Evolutionary conservation across 2,888 invertebrate species (phyloP), one percentile per base, ranked within the genome.

Genomic region (Himalopsyche anomala): DNA sequence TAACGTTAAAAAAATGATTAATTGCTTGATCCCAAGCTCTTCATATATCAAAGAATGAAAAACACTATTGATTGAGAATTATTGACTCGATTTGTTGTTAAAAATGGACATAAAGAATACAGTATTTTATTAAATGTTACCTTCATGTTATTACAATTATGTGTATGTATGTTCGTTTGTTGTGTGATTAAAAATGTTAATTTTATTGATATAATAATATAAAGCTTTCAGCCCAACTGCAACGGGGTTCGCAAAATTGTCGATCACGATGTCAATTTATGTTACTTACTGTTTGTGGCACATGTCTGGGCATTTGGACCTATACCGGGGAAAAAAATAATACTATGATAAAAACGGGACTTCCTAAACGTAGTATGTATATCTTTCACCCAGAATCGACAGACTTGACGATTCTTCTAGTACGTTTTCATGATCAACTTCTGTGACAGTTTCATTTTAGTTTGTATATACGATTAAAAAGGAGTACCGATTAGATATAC

Each of bases 271-370:
- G 62, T 11, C 28, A 62, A 19, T 62, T 19, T 19, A 28, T 19
- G 19, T 62, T 93, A 93, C 93, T 93, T 93, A 93, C 93, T 93
- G 92, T 91, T 92, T 90, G 92, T 91, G 90, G 93, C 92, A 93
- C 93, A 93, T 92, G 91, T 92, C 92, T 92, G 92, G 92, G 93
- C 93, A 91, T 92, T 93, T 90, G 93, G 93, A 93, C 93, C 93
- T 93, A 93, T 91, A 87, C 92, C 92, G 92, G 93, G 91, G 93
- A 86, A 90, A 92, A 92, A 92, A 92, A 91, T 92, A 92, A 90
- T 91, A 91, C 62, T 19, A 28, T 28, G 62, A 28, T 62, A 19
- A 62, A 62, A 1, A 62, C 2, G 62, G 62, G 62, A 19, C 0
- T n/a, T n/a, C n/a, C 40, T 19, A 36, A 80, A 36, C 8, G 80